Base-by-base conservation (phyloP, 2,888 invertebrate species). In the Teinopalpus imperialis region DNA sequence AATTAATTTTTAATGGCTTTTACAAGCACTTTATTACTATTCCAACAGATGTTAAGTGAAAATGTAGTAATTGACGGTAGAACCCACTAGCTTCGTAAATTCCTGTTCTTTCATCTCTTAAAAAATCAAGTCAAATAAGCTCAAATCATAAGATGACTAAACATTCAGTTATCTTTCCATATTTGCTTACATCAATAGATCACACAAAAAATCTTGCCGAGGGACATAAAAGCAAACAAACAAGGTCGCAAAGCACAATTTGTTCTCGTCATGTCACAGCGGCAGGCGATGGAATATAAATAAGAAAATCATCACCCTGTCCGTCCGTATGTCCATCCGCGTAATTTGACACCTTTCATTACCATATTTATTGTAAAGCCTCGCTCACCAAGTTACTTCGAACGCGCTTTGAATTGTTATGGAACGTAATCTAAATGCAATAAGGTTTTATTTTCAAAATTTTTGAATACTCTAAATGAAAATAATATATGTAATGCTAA, bases 341-440 rank as follows among this genome's bases (percentile, higher is more conserved):
- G 79, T 83, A 82, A 83, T 85, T 83, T 86, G 83, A 85, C 83
- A 85, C 83, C 81, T 83, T 81, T 80, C 83, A 86, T 85, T 86
- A 85, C 82, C 85, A 86, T 86, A 83, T 82, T 82, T 83, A 85
- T 86, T 81, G 76, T 80, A 59, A 63, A 72, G 61, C 61, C 56
- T 53, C 36, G 54, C 44, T 54, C 41, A 49, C 48, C 45, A 47
- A 55, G 12, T 41, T 27, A 47, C 16, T 18, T 48, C 43, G 47
- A 16, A 43, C 42, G 18, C 34, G 3, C 13, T 10, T 7, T 34
- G 10, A 35, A 36, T 21, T 40, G 48, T 49, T 23, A 18, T 21
- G 29, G 10, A 16, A 29, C 47, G 41, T 51, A 57, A 57, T 29
- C 20, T 0, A 10, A 5, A 29, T 7, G 6, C 0, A 0, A 1